These are phyloP conservation scores for Drosophila borealis DNA, from an alignment of 2,888 invertebrate species.

Conservation along the genomic window DNA sequence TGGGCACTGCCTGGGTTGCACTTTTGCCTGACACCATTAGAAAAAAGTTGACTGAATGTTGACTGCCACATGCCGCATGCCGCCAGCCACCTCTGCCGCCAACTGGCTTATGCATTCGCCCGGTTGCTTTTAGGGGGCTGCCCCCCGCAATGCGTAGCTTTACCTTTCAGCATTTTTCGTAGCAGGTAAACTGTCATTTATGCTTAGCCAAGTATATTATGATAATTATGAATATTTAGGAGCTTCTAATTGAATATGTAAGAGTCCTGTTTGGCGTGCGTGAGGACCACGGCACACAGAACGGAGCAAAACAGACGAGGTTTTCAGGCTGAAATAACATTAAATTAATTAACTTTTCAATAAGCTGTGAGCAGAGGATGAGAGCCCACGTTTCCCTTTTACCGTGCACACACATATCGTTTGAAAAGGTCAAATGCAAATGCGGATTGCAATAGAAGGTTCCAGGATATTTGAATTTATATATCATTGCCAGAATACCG, in stretches of 20 bases:
- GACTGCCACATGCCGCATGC: conserved; percentile 15
- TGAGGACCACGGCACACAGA: conserved; percentile 6
- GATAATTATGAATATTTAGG: conserved; percentile 70
- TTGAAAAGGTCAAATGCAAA: not conserved
- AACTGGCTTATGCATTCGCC: not conserved
- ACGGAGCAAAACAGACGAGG: not conserved
- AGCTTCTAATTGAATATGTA: conserved; percentile 70
- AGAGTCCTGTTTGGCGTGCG: conserved; percentile 30
- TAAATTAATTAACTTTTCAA: conserved; percentile 65
- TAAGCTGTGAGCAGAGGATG: not conserved
- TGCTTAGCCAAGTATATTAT: conserved; percentile 49
- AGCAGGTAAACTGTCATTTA: conserved; percentile 39
- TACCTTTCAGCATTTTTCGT: conserved; percentile 5
- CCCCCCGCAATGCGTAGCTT: conserved; percentile 12
- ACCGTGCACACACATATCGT: not conserved
- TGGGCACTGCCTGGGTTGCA: conserved; percentile 69
- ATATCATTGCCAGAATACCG: not conserved
- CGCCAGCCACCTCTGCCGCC: not conserved
- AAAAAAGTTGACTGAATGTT: conserved; percentile 46
- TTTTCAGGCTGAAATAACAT: conserved; percentile 47
- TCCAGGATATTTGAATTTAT: not conserved
- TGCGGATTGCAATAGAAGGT: not conserved
- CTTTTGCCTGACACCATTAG: conserved; percentile 66
- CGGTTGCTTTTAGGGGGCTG: conserved; percentile 1
- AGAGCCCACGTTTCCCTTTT: not conserved